These are phyloP conservation scores for Stigmatopora nigra DNA, from an alignment of 2,113 vertebrate species.

Conservation along the genomic window DNA sequence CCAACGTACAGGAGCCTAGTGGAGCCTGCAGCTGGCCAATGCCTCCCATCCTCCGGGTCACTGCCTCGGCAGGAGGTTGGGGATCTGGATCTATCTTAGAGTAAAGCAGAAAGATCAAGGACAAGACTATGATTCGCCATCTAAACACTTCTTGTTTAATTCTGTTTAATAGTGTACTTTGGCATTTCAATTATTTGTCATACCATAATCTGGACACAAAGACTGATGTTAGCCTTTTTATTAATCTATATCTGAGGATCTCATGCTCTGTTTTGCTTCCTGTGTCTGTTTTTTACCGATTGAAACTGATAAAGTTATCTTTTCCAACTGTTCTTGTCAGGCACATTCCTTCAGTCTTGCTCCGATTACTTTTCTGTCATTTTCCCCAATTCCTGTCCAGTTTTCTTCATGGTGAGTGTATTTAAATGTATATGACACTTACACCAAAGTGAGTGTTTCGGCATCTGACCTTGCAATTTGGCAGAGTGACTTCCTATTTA, in stretches of 20 bases:
- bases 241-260: no score
- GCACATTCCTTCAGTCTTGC: no score
- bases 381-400: no score
- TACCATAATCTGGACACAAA: not conserved
- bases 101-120: conserved; percentile 66
- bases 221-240: not conserved
- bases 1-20: conserved; percentile 38
- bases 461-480: not conserved
- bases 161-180: not conserved
- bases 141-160: conserved; percentile 32
- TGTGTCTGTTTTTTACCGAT: no score
- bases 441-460: not conserved
- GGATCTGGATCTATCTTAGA: conserved; percentile 65
- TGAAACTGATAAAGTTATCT: no score
- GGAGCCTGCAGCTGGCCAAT: conserved; percentile 62
- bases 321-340: no score
- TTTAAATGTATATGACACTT: not conserved
- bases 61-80: conserved; percentile 52
- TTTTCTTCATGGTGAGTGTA: no score
- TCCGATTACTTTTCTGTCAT: no score
- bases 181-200: conserved; percentile 17
- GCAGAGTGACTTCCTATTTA: not conserved
- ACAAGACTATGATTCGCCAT: conserved; percentile 58
- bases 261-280: no score
- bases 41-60: conserved; percentile 56